Conservation (phyloP, 2,113 vertebrate genomes). For the Tragelaphus scriptus region DNA sequence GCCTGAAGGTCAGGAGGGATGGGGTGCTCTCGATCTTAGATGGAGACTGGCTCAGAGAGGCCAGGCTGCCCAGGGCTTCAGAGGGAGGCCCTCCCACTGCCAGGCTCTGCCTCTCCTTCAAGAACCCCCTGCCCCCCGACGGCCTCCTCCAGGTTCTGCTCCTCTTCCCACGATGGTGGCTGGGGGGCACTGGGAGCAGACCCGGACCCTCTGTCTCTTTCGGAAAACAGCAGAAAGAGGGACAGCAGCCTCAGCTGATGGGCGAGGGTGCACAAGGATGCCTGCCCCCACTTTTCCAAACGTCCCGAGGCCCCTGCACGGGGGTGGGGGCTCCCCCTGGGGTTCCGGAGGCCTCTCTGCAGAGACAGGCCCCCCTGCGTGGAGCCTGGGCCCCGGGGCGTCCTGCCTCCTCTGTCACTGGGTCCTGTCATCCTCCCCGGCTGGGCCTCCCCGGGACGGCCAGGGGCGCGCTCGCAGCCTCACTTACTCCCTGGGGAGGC, state of each 20-base stretch:
- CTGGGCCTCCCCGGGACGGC: rapidly evolving
- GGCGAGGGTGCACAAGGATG: neutral
- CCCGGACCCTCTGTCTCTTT: no score
- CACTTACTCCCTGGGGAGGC: neutral
- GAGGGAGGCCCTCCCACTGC: neutral
- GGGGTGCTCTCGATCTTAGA: neutral
- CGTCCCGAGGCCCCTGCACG: rapidly evolving
- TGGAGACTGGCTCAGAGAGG: neutral
- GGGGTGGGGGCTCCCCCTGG: neutral
- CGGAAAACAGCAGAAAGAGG: neutral
- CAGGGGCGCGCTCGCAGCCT: neutral
- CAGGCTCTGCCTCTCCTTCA: neutral
- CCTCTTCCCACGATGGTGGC: neutral
- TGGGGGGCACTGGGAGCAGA: neutral
- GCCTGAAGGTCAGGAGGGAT: neutral
- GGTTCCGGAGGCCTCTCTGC: neutral
- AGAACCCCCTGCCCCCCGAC: rapidly evolving
- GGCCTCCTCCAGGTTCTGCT: neutral
- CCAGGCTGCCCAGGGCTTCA: neutral
- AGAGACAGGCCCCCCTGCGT: rapidly evolving
- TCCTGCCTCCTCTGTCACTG: rapidly evolving
- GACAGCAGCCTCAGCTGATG: neutral
- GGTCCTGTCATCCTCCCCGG: neutral
- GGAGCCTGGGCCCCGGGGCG: rapidly evolving
- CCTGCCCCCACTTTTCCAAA: neutral